Conservation (phyloP, 2,888 invertebrate genomes). For the Zonitis immaculata region DNA sequence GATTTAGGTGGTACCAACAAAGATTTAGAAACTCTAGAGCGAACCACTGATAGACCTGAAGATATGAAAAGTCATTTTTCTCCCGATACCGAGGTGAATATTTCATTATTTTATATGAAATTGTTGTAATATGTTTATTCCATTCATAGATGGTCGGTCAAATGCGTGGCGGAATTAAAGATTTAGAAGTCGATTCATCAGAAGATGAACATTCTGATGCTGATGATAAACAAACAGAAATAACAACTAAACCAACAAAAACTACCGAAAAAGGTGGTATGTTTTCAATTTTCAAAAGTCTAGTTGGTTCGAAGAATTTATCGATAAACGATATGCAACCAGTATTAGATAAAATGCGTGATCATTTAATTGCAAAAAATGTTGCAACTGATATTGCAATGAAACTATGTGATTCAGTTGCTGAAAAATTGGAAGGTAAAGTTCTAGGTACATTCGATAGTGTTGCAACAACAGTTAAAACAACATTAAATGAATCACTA, state of each 20-base stretch:
- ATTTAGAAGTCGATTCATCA: slow-evolving; percentile 74
- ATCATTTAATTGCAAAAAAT: slow-evolving; percentile 95
- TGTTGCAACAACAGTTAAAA: slow-evolving; percentile 81
- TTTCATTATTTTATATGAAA: not conserved
- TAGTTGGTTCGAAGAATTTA: slow-evolving; percentile 87
- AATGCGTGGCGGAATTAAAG: slow-evolving; percentile 78
- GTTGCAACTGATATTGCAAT: slow-evolving; percentile 94
- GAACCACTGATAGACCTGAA: slow-evolving; percentile 71
- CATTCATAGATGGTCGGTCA: slow-evolving; percentile 66
- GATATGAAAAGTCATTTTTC: slow-evolving; percentile 57
- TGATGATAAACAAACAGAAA: slow-evolving; percentile 48
- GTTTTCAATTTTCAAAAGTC: slow-evolving; percentile 77
- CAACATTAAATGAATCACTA: slow-evolving; percentile 83
- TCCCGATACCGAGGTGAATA: slow-evolving; percentile 61
- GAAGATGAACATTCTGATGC: slow-evolving; percentile 63
- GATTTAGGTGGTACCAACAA: slow-evolving; percentile 74
- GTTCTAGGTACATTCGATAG: slow-evolving; percentile 92
- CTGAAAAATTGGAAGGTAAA: slow-evolving; percentile 85
- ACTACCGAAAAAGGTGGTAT: slow-evolving; percentile 54
- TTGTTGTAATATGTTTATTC: not conserved
- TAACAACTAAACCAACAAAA: slow-evolving; percentile 25
- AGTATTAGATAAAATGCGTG: slow-evolving; percentile 87
- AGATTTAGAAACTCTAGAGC: slow-evolving; percentile 75
- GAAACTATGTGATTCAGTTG: slow-evolving; percentile 91
- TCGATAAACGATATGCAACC: slow-evolving; percentile 76